Percentiles rank a stretch among this genome's conserved stretches.
Conservation (phyloP, 2,113 vertebrate species). For the Danio rerio region GRCz12tu NC_133188.1:43065001-43065500, state of each 20-base stretch:
- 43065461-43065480: background rate
- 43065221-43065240: slow-evolving; percentile 10
- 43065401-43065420: background rate
- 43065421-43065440: background rate
- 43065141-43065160: background rate
- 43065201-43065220: slow-evolving; percentile 11
- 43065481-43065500: background rate
- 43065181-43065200: slow-evolving; percentile 27
- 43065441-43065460: background rate
- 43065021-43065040: background rate
- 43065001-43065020: too few species aligned
- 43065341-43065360: background rate
- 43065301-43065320: slow-evolving; percentile 14
- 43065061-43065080: background rate
- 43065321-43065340: slow-evolving; percentile 10
- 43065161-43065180: slow-evolving; percentile 4
- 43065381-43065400: background rate
- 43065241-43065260: slow-evolving; percentile 25
- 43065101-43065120: background rate
- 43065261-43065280: slow-evolving; percentile 33
- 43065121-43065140: slow-evolving; percentile 24
- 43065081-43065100: background rate
- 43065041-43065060: background rate
- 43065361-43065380: background rate
- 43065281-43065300: slow-evolving; percentile 21